These are phyloP conservation scores for Dysdera silvatica DNA, from an alignment of 1,140 invertebrate genomes.

Conservation along the genomic window DNA sequence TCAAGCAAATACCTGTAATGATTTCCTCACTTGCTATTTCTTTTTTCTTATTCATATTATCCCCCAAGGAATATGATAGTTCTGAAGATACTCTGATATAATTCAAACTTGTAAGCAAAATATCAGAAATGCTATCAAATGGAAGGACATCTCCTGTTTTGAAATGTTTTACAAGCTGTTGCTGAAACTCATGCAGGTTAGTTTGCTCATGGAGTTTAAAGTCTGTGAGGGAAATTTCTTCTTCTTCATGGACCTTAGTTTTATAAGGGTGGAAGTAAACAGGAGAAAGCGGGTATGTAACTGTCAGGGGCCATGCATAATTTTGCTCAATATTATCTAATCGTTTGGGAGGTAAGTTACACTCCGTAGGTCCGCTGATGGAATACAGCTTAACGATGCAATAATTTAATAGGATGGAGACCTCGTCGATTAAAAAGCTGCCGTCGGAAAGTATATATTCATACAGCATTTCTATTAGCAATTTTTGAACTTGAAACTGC, in stretches of 20 bases:
- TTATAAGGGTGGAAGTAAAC: background rate
- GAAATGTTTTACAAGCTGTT: too few species aligned
- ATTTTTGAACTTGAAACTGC: background rate
- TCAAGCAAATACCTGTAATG: too few species aligned
- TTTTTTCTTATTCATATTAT: too few species aligned
- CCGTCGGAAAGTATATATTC: background rate
- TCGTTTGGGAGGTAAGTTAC: slow-evolving; percentile 2
- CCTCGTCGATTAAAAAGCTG: slow-evolving; percentile 4
- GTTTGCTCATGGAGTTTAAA: too few species aligned
- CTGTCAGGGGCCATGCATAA: slow-evolving; percentile 10
- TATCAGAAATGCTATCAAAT: too few species aligned
- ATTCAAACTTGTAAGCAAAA: too few species aligned
- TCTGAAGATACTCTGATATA: too few species aligned
- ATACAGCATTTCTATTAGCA: slow-evolving; percentile 1
- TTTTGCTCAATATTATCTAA: background rate
- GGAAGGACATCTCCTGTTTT: too few species aligned
- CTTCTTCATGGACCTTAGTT: background rate
- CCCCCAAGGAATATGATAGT: too few species aligned
- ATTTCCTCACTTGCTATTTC: too few species aligned
- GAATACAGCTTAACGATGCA: slow-evolving; percentile 11
- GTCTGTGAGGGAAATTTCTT: background rate
- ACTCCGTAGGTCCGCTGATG: slow-evolving; percentile 3
- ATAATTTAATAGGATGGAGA: slow-evolving; percentile 11
- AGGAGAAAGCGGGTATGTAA: background rate
- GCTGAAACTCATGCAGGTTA: too few species aligned